Evolutionary conservation across 2,113 vertebrate species (phyloP), one percentile per base, ranked within the genome.

Genomic region (Archocentrus centrarchus): DNA sequence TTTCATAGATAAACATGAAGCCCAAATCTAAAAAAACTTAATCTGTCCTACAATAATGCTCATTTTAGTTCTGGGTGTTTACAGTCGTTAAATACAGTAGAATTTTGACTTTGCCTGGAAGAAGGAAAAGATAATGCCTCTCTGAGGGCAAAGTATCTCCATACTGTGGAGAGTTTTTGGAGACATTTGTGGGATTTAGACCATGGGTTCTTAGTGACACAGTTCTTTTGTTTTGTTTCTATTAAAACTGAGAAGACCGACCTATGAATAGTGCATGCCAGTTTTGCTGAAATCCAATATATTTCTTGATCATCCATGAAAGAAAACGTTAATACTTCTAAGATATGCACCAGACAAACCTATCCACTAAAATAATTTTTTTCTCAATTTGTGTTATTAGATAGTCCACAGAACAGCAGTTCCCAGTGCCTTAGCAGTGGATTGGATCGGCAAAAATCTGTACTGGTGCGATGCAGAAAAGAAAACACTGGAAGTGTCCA

Each of bases 361-460:
- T n/a, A 13, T 62, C 8, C 7, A 14, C 17, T 39, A 1, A 77
- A 68, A 15, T 7, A n/a, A 32, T 63, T 24, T 10, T 11, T n/a
- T 15, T 13, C 9, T 66, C 11, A 77, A 4, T 32, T n/a, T 89
- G 55, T 13, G 4, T 89, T 32, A 47, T 27, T 87, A 99, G 98
- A 95, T 99, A 84, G 97, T 99, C 57, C 98, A 99, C 92, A 97
- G 96, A 86, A 97, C 98, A 85, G 97, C 97, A 18, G 97, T 99
- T 66, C 98, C 98, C 77, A 99, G 98, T 81, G 96, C 97, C 11
- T 90, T 99, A 90, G 98, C 98, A 80, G 97, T 99, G 0, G 98
- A 99, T 44, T 99, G 98, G 98, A 97, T 99, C 86, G 98, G 98
- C 68, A 99, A 99, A 92, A 99, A 99, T 88, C 97, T 99, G 55